Evolutionary conservation across 2,113 vertebrate genomes (phyloP).

Genomic region (Eonycteris spelaea): DNA sequence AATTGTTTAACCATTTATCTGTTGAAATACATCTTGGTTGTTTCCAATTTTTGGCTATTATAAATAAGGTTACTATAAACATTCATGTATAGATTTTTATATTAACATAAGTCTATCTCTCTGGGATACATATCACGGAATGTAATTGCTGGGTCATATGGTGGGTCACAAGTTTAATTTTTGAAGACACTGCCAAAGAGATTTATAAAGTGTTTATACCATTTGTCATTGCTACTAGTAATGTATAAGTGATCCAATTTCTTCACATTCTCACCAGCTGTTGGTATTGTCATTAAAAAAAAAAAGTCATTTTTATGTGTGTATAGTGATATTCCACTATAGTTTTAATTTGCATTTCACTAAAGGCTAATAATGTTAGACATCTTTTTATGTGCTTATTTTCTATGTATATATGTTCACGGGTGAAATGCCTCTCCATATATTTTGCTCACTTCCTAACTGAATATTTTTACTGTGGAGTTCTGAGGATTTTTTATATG

Average conservation of each 20-base stretch:
- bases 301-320: neutral
- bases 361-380: neutral
- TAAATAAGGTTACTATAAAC: neutral
- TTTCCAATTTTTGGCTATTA: neutral
- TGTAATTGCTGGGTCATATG: neutral
- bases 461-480: neutral
- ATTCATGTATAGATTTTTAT: neutral
- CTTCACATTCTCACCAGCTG: neutral
- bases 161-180: neutral
- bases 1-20: neutral
- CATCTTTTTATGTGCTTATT: neutral
- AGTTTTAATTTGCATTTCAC: constrained; percentile 38
- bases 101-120: neutral
- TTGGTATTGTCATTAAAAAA: neutral
- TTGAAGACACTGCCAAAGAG: neutral
- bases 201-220: neutral
- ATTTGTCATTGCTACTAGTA: neutral
- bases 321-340: neutral
- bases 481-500: neutral
- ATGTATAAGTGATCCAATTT: neutral
- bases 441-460: constrained; percentile 21
- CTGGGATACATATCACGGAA: neutral
- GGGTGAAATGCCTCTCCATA: neutral
- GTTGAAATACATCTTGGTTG: neutral
- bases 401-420: neutral